Evolutionary conservation across 2,113 vertebrate species (phyloP).

Genomic region (Pseudois nayaur): DNA sequence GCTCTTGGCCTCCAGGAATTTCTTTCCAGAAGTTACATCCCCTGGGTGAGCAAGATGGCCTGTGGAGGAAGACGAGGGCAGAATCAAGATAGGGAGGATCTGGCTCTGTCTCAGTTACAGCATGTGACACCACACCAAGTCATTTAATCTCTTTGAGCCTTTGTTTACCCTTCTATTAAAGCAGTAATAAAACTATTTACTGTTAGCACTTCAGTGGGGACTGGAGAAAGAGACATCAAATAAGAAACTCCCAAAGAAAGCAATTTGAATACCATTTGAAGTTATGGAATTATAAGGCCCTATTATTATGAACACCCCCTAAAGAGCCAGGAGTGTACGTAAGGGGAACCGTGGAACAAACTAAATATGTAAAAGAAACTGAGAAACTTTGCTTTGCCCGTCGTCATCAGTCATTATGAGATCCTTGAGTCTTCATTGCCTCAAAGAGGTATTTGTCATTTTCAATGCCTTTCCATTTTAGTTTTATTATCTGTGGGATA

Average conservation of each 20-base stretch:
- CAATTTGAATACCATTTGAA: not conserved
- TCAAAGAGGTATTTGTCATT: not conserved
- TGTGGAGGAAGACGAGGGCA: no score
- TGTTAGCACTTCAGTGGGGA: not conserved
- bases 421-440: not conserved
- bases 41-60: not conserved
- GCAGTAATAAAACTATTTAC: not conserved
- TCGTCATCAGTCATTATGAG: not conserved
- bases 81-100: not conserved
- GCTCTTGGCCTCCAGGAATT: not conserved
- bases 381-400: not conserved
- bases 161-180: not conserved
- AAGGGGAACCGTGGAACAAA: not conserved
- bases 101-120: not conserved
- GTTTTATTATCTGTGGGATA: constrained; percentile 2
- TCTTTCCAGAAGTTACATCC: not conserved
- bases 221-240: not conserved
- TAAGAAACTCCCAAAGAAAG: not conserved
- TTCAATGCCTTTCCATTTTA: not conserved
- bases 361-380: not conserved
- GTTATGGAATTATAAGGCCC: not conserved
- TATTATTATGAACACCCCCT: not conserved
- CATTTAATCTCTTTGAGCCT: not conserved
- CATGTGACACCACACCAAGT: no score
- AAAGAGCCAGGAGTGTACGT: not conserved